phyloP scores from a whole-genome alignment of 2,113 vertebrate genomes.

The Aptenodytes patagonicus region DNA sequence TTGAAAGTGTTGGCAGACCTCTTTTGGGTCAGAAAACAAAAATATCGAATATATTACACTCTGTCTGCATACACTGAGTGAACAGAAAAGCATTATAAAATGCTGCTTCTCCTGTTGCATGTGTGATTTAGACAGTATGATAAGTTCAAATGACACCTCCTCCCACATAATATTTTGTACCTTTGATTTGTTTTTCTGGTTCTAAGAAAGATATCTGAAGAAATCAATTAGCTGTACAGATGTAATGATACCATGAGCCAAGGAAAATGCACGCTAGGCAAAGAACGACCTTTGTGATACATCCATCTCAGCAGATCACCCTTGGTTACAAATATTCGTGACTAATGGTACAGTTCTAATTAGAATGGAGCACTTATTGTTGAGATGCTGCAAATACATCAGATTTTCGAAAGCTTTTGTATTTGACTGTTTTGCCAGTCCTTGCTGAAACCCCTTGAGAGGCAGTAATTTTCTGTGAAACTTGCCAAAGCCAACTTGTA shows the following conservation, averaged over 20 bases:
- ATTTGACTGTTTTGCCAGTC: background rate
- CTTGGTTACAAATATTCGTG: constrained; percentile 30
- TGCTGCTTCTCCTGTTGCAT: background rate
- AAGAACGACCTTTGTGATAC: constrained; percentile 2
- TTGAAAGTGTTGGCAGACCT: background rate
- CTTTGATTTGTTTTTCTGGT: constrained; percentile 1
- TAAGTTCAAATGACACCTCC: background rate
- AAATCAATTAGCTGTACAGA: background rate
- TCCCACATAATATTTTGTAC: background rate
- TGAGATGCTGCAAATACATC: background rate
- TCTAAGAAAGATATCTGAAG: background rate
- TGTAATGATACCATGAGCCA: background rate
- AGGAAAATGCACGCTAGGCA: background rate
- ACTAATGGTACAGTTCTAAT: background rate
- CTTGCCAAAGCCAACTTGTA: background rate
- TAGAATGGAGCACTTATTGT: background rate
- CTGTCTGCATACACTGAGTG: background rate
- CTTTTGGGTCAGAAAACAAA: background rate
- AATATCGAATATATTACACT: background rate
- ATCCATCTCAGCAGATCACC: constrained; percentile 48
- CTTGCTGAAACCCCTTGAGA: background rate
- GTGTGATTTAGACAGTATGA: background rate
- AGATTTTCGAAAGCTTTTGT: background rate
- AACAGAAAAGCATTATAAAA: background rate
- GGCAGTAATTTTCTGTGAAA: background rate